Conservation (phyloP, 2,113 vertebrate genomes). For the Struthidea cinerea region DNA sequence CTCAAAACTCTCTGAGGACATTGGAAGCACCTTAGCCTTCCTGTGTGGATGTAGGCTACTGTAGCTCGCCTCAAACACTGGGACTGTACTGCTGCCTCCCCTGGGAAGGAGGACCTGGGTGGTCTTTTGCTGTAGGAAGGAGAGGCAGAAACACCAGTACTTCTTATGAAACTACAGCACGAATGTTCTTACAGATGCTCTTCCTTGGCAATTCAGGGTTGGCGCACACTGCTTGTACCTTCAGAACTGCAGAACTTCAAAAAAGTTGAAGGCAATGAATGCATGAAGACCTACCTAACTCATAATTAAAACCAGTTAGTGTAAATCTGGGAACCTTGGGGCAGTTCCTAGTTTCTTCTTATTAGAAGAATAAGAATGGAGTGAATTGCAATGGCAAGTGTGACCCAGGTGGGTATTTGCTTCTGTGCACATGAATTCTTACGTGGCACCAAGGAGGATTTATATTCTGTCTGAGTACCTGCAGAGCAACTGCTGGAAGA, state of each 20-base stretch:
- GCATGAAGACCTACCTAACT: neutral
- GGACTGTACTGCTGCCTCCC: neutral
- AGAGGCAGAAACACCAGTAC: neutral
- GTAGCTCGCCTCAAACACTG: neutral
- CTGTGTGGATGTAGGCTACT: accelerated
- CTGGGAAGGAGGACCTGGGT: neutral
- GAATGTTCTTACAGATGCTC: neutral
- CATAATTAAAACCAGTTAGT: neutral
- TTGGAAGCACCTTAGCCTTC: neutral
- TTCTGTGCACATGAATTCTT: neutral
- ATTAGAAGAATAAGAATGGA: neutral
- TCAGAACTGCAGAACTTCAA: neutral
- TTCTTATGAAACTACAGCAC: neutral
- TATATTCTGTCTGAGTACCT: neutral
- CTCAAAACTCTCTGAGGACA: neutral
- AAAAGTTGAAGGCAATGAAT: neutral
- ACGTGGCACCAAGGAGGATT: neutral
- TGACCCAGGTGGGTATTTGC: neutral
- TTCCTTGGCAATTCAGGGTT: neutral
- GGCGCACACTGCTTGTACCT: neutral
- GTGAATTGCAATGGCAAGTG: neutral
- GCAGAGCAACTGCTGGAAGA: neutral
- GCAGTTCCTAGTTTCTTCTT: neutral
- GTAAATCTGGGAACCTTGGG: neutral
- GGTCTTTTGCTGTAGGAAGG: neutral